Evolutionary conservation across 2,113 vertebrate genomes (phyloP).

Genomic region (Formicarius rufipectus): DNA sequence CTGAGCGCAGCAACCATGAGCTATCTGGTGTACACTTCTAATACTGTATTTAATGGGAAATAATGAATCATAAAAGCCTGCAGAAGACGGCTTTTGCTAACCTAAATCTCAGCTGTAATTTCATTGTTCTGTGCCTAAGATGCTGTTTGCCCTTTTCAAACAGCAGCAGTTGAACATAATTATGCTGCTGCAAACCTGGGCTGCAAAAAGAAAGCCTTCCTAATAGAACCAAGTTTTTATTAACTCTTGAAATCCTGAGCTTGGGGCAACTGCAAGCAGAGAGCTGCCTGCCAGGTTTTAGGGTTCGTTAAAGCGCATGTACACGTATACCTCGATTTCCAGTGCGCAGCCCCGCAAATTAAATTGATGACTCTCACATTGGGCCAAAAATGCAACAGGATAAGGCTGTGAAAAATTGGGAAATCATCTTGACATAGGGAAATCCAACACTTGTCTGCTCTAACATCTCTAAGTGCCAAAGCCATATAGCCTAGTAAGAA

Average conservation of each 20-base stretch:
- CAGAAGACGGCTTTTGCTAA: slow-evolving; percentile 84
- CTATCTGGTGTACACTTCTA: slow-evolving; percentile 88
- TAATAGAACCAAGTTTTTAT: slow-evolving; percentile 73
- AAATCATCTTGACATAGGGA: slow-evolving; percentile 66
- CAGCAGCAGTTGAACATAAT: slow-evolving; percentile 83
- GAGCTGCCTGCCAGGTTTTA: slow-evolving; percentile 5
- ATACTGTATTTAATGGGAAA: slow-evolving; percentile 90
- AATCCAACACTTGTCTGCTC: slow-evolving; percentile 63
- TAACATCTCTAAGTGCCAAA: slow-evolving; percentile 64
- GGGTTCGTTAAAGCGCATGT: not conserved
- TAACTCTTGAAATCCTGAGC: slow-evolving; percentile 77
- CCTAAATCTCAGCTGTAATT: slow-evolving; percentile 89
- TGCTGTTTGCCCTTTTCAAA: slow-evolving; percentile 82
- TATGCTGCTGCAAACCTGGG: slow-evolving; percentile 77
- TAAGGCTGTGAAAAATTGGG: slow-evolving; percentile 62
- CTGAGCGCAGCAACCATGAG: slow-evolving; percentile 82
- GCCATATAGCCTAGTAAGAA: not conserved
- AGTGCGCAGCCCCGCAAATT: not conserved
- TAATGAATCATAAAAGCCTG: slow-evolving; percentile 88
- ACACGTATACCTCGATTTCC: not conserved
- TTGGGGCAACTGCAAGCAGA: not conserved
- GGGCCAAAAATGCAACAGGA: slow-evolving; percentile 60
- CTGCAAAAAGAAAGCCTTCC: slow-evolving; percentile 66
- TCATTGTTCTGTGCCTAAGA: slow-evolving; percentile 87
- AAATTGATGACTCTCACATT: not conserved